Evolutionary conservation across 2,888 invertebrate species (phyloP).

Genomic region (Flexamia atlantica): DNA sequence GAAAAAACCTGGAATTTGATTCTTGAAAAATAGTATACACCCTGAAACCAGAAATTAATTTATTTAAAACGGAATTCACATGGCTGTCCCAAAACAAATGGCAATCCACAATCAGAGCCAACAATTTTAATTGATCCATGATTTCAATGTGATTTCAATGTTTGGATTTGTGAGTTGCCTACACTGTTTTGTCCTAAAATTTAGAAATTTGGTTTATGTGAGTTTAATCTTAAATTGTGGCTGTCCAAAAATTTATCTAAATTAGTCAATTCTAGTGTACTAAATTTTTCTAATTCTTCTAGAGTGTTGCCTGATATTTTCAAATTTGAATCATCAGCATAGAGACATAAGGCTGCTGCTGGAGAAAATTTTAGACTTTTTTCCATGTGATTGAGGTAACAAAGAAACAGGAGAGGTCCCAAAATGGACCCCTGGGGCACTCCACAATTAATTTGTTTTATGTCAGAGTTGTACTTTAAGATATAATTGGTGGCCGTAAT

Average conservation of each 20-base stretch:
- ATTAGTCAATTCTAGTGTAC: slow-evolving; percentile 4
- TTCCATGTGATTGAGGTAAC: neutral
- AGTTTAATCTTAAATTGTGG: neutral
- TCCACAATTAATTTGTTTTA: neutral
- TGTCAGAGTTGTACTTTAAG: neutral
- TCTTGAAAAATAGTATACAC: no score
- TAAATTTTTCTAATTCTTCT: neutral
- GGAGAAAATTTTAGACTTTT: slow-evolving; percentile 2
- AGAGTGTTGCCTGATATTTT: neutral
- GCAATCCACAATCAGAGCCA: no score
- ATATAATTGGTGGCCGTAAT: neutral
- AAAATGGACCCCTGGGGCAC: slow-evolving; percentile 15
- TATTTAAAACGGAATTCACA: no score
- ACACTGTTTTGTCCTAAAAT: neutral
- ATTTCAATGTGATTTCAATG: no score
- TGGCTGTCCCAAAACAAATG: no score
- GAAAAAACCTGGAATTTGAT: no score
- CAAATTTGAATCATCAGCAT: slow-evolving; percentile 18
- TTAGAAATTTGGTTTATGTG: neutral
- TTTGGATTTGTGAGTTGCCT: no score
- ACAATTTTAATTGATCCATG: no score
- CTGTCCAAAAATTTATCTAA: neutral
- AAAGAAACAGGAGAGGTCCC: slow-evolving; percentile 1
- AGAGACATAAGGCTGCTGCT: neutral
- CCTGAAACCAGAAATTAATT: no score